Conservation (phyloP, 2,888 invertebrate genomes). For the Horisme vitalbata region DNA sequence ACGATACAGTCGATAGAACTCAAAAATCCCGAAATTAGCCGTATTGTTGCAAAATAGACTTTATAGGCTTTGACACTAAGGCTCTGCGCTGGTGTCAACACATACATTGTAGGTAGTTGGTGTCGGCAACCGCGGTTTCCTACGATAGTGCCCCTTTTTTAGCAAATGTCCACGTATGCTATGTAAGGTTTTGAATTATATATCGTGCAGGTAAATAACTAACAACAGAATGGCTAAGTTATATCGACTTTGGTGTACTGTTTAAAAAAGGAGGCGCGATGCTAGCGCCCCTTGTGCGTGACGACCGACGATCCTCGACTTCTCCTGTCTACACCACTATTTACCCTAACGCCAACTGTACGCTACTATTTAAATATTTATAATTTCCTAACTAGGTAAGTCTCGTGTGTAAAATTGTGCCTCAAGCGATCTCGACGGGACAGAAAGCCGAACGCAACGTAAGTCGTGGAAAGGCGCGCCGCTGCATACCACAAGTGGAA, state of each 20-base stretch:
- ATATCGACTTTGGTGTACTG: no score
- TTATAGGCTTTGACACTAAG: no score
- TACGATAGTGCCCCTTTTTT: no score
- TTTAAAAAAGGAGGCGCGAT: slow-evolving; percentile 20
- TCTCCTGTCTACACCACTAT: slow-evolving; percentile 47
- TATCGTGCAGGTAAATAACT: no score
- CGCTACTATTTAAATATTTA: slow-evolving; percentile 73
- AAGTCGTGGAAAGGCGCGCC: slow-evolving; percentile 36
- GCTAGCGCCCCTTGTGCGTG: slow-evolving; percentile 34
- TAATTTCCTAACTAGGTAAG: slow-evolving; percentile 76
- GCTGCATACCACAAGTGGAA: slow-evolving; percentile 33
- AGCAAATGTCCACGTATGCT: no score
- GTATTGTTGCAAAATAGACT: no score
- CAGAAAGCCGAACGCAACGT: slow-evolving; percentile 58
- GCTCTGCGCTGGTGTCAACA: no score
- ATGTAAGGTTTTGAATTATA: no score
- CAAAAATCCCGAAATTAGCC: no score
- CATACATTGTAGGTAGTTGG: no score
- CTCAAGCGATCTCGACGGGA: slow-evolving; percentile 67
- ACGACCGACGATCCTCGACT: slow-evolving; percentile 29
- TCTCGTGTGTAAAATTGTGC: slow-evolving; percentile 77
- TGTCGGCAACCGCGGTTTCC: no score
- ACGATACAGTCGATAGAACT: slow-evolving; percentile 66
- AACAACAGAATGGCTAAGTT: no score
- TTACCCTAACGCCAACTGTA: slow-evolving; percentile 56